phyloP scores from a whole-genome alignment of 2,113 vertebrate species.

The Eira barbara region DNA sequence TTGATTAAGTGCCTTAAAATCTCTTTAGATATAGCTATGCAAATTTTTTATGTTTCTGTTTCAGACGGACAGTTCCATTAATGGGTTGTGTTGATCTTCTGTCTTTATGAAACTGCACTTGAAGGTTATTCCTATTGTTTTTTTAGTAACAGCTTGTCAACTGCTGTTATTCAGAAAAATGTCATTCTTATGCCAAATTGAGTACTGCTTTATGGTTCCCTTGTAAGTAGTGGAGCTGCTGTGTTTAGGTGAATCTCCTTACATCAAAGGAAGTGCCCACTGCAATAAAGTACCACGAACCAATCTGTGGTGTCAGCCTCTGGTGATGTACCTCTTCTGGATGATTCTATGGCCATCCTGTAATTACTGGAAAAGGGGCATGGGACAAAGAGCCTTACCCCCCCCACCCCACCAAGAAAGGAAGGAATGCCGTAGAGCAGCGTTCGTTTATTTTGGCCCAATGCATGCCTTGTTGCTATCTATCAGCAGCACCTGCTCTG shows the following conservation, averaged over 20 bases:
- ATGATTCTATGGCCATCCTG: neutral
- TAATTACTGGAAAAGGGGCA: neutral
- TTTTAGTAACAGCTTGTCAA: constrained; percentile 81
- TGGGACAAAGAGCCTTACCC: neutral
- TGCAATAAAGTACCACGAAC: constrained; percentile 88
- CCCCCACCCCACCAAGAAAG: neutral
- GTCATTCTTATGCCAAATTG: constrained; percentile 80
- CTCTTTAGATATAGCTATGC: constrained; percentile 98
- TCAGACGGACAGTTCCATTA: constrained; percentile 79
- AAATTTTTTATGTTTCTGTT: constrained; percentile 90
- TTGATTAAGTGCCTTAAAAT: constrained; percentile 95
- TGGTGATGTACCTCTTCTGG: neutral
- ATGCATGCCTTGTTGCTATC: neutral
- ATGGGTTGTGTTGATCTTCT: constrained; percentile 79
- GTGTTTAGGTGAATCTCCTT: constrained; percentile 86
- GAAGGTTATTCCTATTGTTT: constrained; percentile 77
- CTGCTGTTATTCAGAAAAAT: constrained; percentile 80
- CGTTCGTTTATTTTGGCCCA: constrained; percentile 47
- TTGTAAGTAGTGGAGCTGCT: constrained; percentile 93
- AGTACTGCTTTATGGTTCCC: constrained; percentile 88
- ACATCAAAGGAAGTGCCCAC: constrained; percentile 89
- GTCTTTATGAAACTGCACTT: constrained; percentile 83
- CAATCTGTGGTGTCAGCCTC: constrained; percentile 18
- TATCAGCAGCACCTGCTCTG: neutral
- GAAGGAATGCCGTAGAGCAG: neutral